A percentile compares a stretch with the other conserved stretches of the same genome.
These are phyloP conservation scores for Stichopus horrens DNA, from an alignment of 53 echinoderm and acorn worm genomes.

Conservation along the genomic window DNA sequence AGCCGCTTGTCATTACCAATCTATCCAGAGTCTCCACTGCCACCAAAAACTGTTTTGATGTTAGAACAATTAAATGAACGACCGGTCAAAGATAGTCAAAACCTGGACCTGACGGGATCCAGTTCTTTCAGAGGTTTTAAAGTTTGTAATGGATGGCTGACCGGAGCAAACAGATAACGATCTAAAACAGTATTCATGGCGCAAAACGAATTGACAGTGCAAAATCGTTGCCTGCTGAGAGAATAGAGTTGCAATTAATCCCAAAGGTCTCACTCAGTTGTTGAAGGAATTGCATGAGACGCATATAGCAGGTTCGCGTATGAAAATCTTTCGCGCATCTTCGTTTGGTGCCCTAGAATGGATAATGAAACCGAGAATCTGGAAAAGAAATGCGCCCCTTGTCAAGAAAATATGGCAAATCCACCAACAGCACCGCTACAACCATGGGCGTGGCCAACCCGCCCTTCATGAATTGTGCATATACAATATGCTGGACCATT, in stretches of 20 bases:
- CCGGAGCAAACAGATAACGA: constrained; percentile 44
- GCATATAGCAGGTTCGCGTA: background rate
- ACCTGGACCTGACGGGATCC: constrained; percentile 58
- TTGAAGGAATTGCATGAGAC: background rate
- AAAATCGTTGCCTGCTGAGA: constrained; percentile 54
- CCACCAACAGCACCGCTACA: background rate
- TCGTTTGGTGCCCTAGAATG: constrained; percentile 23
- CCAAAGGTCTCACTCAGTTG: background rate
- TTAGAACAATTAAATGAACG: constrained; percentile 49
- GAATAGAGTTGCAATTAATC: constrained; percentile 18
- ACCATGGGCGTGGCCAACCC: constrained; percentile 34
- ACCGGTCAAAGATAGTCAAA: constrained; percentile 49
- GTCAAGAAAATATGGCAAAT: background rate
- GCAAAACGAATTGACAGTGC: constrained; percentile 50
- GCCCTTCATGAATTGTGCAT: background rate
- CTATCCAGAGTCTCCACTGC: background rate
- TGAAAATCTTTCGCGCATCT: constrained; percentile 20
- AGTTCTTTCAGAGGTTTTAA: constrained; percentile 38
- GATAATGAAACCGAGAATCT: background rate
- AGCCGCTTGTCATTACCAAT: constrained; percentile 45
- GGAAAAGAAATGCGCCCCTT: background rate
- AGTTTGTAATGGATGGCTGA: constrained; percentile 55
- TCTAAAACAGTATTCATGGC: background rate
- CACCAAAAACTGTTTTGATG: constrained; percentile 30
- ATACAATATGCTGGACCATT: constrained; percentile 11